phyloP scores from a whole-genome alignment of 2,113 vertebrate species.

The Piprites chloris region DNA sequence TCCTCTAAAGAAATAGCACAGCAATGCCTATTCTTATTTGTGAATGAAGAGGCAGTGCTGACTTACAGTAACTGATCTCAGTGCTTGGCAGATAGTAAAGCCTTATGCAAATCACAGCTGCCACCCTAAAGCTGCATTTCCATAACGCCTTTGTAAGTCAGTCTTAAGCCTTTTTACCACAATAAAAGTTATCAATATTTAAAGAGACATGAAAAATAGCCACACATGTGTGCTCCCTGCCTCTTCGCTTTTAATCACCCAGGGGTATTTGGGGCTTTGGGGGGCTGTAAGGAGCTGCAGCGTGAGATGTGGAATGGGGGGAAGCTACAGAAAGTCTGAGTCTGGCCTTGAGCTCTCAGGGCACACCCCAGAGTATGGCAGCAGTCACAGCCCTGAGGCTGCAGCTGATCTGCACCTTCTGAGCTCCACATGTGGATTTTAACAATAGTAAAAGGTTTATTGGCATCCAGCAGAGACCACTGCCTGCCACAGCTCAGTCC shows the following conservation, averaged over 20 bases:
- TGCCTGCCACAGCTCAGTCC: not conserved
- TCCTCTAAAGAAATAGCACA: not conserved
- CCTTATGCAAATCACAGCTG: not conserved
- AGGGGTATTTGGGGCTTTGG: not conserved
- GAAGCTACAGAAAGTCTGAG: not conserved
- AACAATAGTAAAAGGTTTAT: not conserved
- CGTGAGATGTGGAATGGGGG: not conserved
- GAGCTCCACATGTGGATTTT: rapidly evolving
- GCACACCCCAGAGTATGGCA: not conserved
- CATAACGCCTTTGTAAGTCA: not conserved
- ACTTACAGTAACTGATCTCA: not conserved
- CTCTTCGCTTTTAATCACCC: not conserved
- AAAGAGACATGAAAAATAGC: not conserved
- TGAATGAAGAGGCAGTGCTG: not conserved
- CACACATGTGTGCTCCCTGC: not conserved
- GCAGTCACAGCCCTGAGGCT: not conserved
- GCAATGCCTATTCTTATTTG: not conserved
- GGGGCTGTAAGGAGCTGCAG: not conserved
- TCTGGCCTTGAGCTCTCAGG: not conserved
- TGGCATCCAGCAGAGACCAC: not conserved
- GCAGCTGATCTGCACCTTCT: not conserved
- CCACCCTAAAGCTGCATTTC: not conserved
- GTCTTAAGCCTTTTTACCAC: not conserved
- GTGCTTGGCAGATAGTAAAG: not conserved
- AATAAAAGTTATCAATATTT: not conserved